Evolutionary conservation across 2,797 vertebrate genomes (phyloP).

Genomic region (Holocentrus rufus): DNA sequence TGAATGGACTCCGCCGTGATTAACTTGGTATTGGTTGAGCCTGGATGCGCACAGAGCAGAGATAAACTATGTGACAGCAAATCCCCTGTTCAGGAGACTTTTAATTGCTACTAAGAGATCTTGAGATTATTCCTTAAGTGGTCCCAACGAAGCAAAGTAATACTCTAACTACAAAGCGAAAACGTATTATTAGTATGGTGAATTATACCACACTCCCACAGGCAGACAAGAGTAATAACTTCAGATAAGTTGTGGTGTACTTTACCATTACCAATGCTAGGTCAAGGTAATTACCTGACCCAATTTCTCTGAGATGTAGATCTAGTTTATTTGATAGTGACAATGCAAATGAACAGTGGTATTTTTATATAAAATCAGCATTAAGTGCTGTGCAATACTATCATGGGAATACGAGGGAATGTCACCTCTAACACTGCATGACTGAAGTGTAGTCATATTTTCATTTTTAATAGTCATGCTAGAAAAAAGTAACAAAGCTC

Average conservation of each 20-base stretch:
- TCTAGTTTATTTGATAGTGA: too few relatives aligned
- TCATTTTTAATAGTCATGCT: too few relatives aligned
- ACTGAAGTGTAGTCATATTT: too few relatives aligned
- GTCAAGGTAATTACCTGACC: too few relatives aligned
- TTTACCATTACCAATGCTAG: neutral
- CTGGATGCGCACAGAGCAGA: slow-evolving; percentile 46
- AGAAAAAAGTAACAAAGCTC: too few relatives aligned
- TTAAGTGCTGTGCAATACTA: too few relatives aligned
- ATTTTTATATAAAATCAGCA: too few relatives aligned
- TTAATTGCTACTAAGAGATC: slow-evolving; percentile 37
- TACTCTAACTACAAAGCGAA: slow-evolving; percentile 2
- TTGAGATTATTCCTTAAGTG: slow-evolving; percentile 47
- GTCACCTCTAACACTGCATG: too few relatives aligned
- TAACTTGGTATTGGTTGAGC: slow-evolving; percentile 33
- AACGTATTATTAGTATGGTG: slow-evolving; percentile 1
- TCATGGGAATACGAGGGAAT: too few relatives aligned
- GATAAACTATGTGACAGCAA: slow-evolving; percentile 57
- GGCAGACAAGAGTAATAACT: neutral
- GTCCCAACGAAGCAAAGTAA: slow-evolving; percentile 25
- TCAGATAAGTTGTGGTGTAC: neutral
- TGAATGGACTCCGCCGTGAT: slow-evolving; percentile 21
- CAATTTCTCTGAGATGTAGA: too few relatives aligned
- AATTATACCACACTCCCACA: slow-evolving; percentile 9
- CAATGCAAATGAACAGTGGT: too few relatives aligned
- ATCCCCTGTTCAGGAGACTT: slow-evolving; percentile 38